A percentile compares a stretch with the other conserved stretches of the same genome.
These are phyloP conservation scores for Sesia bembeciformis DNA, from an alignment of 2,888 invertebrate species.

Conservation along the genomic window DNA sequence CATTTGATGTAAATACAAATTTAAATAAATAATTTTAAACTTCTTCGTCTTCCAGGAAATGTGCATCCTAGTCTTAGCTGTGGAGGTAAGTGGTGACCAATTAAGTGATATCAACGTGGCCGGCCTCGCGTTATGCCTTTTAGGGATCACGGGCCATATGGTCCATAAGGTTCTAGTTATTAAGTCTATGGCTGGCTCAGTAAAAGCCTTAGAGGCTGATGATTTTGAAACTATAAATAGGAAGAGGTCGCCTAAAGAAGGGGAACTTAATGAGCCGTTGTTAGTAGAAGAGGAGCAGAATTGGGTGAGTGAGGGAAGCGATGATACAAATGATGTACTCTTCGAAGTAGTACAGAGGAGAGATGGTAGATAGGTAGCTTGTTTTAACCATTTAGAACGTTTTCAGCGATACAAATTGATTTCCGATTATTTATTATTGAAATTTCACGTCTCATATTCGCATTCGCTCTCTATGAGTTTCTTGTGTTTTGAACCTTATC, in stretches of 20 bases:
- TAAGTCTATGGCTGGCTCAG: constrained; percentile 37
- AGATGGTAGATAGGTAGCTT: constrained; percentile 33
- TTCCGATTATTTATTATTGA: too few relatives aligned
- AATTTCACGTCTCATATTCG: too few relatives aligned
- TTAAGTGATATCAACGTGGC: constrained; percentile 87
- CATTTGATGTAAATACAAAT: too few relatives aligned
- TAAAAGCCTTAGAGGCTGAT: constrained; percentile 33
- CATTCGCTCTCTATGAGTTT: too few relatives aligned
- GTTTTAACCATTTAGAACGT: background rate
- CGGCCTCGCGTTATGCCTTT: constrained; percentile 89
- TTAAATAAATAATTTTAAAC: too few relatives aligned
- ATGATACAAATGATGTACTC: constrained; percentile 69
- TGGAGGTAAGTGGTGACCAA: constrained; percentile 89
- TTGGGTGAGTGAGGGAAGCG: constrained; percentile 49
- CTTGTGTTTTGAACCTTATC: too few relatives aligned
- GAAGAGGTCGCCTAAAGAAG: constrained; percentile 18
- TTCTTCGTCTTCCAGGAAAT: constrained; percentile 82
- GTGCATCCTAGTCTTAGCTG: constrained; percentile 91
- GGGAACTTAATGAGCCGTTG: constrained; percentile 41
- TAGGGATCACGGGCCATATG: constrained; percentile 91
- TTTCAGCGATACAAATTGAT: too few relatives aligned
- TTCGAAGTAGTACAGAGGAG: constrained; percentile 72
- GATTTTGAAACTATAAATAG: constrained; percentile 28
- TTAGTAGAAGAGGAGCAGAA: constrained; percentile 40
- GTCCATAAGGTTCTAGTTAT: constrained; percentile 75